Percentiles rank a stretch among this genome's conserved stretches.
These are phyloP conservation scores for Aphelinus certus DNA, from an alignment of 1,140 invertebrate genomes.

Conservation along the genomic window DNA sequence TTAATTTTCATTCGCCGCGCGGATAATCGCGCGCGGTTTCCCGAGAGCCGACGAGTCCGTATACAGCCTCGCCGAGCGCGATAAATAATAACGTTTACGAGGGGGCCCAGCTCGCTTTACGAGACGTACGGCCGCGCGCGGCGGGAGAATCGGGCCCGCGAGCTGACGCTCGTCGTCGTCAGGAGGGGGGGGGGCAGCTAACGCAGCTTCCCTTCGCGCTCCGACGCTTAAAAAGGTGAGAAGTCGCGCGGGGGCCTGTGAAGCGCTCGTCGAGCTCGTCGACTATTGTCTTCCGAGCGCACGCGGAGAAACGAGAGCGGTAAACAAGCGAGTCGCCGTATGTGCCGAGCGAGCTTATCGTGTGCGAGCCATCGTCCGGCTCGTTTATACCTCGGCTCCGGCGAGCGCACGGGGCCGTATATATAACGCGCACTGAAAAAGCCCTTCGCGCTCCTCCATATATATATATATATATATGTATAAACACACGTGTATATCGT, in stretches of 20 bases:
- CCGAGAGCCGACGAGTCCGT: neutral
- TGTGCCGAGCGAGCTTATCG: neutral
- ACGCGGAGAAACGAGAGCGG: neutral
- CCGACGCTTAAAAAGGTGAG: neutral
- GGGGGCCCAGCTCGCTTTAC: neutral
- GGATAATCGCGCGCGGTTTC: conserved; percentile 18
- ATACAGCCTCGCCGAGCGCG: neutral
- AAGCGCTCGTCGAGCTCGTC: neutral
- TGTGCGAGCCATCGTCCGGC: neutral
- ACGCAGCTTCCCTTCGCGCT: neutral
- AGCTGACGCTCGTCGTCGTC: too few relatives aligned
- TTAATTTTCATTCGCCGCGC: conserved; percentile 19
- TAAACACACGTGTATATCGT: too few relatives aligned
- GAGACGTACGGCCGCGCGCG: neutral
- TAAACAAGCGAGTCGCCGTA: neutral
- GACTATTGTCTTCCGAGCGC: conserved; percentile 12
- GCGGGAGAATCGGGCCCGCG: neutral
- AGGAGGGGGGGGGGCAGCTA: neutral
- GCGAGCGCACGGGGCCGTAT: neutral
- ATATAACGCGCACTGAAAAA: neutral
- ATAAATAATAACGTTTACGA: conserved; percentile 33
- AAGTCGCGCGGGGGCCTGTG: neutral
- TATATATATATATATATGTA: neutral
- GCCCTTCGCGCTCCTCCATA: neutral
- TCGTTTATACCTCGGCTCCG: too few relatives aligned